Percentiles rank a stretch among this genome's conserved stretches.
Evolutionary conservation across 1,140 invertebrate genomes (phyloP).

Genomic region (Trachymyrmex cornetzi): DNA sequence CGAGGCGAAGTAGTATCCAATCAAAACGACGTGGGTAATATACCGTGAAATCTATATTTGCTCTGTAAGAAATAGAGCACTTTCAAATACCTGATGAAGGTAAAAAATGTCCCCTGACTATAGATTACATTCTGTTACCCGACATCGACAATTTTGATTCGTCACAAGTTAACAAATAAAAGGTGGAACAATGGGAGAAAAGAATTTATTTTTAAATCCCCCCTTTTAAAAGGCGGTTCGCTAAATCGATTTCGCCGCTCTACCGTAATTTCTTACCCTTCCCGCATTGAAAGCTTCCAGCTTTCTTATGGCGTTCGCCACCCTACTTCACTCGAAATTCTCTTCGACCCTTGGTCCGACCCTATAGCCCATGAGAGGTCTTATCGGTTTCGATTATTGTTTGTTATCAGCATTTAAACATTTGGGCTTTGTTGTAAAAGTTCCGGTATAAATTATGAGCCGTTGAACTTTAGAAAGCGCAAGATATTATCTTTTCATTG

Average conservation of each 20-base stretch:
- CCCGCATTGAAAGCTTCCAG: slow-evolving; percentile 56
- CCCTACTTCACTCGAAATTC: slow-evolving; percentile 37
- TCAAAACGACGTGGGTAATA: slow-evolving; percentile 51
- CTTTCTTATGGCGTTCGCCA: slow-evolving; percentile 58
- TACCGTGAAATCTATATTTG: slow-evolving; percentile 62
- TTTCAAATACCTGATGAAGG: slow-evolving; percentile 11
- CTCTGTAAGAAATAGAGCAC: slow-evolving; percentile 23
- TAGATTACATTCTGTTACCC: slow-evolving; percentile 21
- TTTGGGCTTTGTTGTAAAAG: slow-evolving; percentile 55
- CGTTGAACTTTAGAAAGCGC: slow-evolving; percentile 9
- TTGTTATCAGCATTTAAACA: slow-evolving; percentile 76
- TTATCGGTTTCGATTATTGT: slow-evolving; percentile 77
- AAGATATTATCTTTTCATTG: neutral
- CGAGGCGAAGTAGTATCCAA: slow-evolving; percentile 26
- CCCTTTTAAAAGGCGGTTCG: slow-evolving; percentile 41
- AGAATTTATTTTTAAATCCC: slow-evolving; percentile 47
- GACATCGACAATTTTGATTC: slow-evolving; percentile 39
- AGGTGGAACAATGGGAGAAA: slow-evolving; percentile 32
- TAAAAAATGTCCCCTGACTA: slow-evolving; percentile 14
- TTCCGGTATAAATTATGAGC: slow-evolving; percentile 31
- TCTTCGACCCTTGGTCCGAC: slow-evolving; percentile 23
- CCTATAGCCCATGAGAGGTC: slow-evolving; percentile 40
- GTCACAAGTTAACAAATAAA: slow-evolving; percentile 36
- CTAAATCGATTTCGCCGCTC: slow-evolving; percentile 52
- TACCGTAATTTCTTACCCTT: slow-evolving; percentile 63